Evolutionary conservation across 2,113 vertebrate species (phyloP).

Genomic region (Barnardius zonarius): DNA sequence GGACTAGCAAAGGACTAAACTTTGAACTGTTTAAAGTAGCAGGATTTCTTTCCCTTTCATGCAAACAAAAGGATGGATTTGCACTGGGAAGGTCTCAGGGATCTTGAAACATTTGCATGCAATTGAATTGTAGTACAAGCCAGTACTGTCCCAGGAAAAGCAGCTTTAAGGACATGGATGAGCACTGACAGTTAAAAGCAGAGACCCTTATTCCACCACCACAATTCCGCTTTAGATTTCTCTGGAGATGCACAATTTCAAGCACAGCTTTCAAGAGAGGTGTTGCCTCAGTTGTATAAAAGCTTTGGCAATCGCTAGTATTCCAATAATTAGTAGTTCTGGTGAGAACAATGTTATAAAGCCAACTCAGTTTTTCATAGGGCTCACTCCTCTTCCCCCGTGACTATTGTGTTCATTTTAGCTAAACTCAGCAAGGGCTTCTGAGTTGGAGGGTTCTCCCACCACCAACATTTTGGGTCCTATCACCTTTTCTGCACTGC

Average conservation of each 20-base stretch:
- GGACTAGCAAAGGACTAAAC: background rate
- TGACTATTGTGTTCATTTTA: background rate
- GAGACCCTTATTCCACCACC: background rate
- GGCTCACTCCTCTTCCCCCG: background rate
- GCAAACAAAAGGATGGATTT: background rate
- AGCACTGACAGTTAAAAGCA: background rate
- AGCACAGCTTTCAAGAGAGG: background rate
- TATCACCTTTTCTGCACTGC: background rate
- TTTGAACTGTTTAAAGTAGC: background rate
- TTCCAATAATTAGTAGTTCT: background rate
- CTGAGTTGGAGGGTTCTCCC: background rate
- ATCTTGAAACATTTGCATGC: background rate
- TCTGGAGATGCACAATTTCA: background rate
- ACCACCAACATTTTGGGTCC: background rate
- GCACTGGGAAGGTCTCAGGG: background rate
- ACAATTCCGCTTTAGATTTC: background rate
- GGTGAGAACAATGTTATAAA: background rate
- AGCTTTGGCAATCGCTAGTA: background rate
- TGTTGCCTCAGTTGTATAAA: background rate
- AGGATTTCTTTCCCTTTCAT: background rate
- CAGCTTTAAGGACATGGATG: background rate
- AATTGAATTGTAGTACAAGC: background rate
- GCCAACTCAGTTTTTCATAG: background rate
- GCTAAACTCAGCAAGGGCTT: background rate
- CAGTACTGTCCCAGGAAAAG: background rate